phyloP scores from a whole-genome alignment of 2,797 vertebrate genomes.

The Hydrocynus forskahlii region DNA sequence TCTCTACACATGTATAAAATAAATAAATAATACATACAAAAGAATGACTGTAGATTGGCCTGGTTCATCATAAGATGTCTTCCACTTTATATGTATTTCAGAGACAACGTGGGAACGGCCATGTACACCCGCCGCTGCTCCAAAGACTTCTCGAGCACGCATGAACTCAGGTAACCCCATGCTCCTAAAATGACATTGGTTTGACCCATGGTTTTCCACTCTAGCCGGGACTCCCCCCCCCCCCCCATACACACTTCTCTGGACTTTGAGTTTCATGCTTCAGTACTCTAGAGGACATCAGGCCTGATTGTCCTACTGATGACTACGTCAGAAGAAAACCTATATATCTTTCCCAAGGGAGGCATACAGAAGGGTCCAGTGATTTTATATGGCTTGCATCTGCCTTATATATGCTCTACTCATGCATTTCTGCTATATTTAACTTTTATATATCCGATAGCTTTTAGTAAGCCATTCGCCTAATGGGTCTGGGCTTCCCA shows the following conservation, averaged over 20 bases:
- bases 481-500: no score
- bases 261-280: background rate
- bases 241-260: background rate
- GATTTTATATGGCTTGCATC: background rate
- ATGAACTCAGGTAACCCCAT: conserved; percentile 36
- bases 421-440: background rate
- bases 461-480: no score
- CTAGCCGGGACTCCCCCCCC: no score
- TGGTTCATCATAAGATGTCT: background rate
- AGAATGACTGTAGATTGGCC: background rate
- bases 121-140: background rate
- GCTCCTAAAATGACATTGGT: no score
- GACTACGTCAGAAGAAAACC: background rate
- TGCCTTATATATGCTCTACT: background rate
- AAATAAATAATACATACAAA: background rate
- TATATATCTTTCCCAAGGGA: conserved; percentile 1
- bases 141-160: conserved; percentile 14
- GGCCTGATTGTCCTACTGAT: background rate
- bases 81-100: conserved; percentile 37
- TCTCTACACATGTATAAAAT: no score
- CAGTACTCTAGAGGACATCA: background rate
- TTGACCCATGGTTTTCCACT: background rate
- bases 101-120: conserved; percentile 46
- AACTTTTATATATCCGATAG: background rate
- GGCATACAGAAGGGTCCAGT: background rate